These are phyloP conservation scores for Anodontia alba DNA, from an alignment of 2,888 invertebrate genomes.

Conservation along the genomic window DNA sequence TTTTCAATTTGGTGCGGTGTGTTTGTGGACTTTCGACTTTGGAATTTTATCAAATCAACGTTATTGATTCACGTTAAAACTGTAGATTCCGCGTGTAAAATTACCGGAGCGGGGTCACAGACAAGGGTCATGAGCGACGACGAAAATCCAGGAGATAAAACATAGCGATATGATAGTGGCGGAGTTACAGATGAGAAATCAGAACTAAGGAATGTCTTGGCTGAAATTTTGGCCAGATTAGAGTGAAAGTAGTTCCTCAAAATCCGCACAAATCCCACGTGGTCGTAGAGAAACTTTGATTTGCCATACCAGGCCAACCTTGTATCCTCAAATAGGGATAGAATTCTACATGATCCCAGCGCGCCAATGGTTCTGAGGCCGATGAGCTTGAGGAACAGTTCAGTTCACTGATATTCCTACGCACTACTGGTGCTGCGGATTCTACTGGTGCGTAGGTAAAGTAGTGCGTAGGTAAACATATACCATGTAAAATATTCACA, in stretches of 20 bases:
- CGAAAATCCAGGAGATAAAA: not conserved
- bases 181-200: not conserved
- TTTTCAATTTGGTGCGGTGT: not conserved
- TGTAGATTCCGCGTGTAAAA: slow-evolving; percentile 3
- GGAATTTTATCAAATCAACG: too few species aligned
- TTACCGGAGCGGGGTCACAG: not conserved
- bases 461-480: too few species aligned
- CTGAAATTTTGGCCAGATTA: not conserved
- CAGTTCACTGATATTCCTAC: too few species aligned
- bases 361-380: too few species aligned
- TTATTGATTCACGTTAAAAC: too few species aligned
- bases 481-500: too few species aligned
- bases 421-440: too few species aligned
- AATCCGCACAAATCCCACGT: not conserved
- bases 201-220: not conserved
- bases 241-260: slow-evolving; percentile 3
- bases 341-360: too few species aligned
- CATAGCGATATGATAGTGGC: not conserved
- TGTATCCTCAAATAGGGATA: too few species aligned
- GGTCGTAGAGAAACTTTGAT: not conserved
- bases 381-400: too few species aligned
- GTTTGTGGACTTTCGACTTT: too few species aligned
- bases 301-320: too few species aligned
- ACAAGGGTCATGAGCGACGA: not conserved
- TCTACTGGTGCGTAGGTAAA: not conserved